Base-by-base conservation (phyloP, 2,888 invertebrate species). In the Nemotelus pantherinus region DNA sequence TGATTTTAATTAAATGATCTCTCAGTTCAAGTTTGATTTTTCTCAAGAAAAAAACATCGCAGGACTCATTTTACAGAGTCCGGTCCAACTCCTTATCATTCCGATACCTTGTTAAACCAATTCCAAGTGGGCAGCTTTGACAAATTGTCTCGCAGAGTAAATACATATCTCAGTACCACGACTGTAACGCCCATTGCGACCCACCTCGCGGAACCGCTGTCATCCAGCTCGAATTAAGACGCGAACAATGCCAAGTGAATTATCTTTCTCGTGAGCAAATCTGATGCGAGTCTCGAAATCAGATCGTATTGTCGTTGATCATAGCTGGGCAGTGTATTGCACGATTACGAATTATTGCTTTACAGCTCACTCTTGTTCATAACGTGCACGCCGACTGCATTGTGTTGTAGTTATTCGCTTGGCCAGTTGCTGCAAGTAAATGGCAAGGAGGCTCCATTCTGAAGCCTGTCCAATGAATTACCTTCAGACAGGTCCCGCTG, bases 321-420 rank as follows among this genome's bases (percentile, higher is more conserved):
- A 67, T 67, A 39, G 50, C 67, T 47, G 67, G 50, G 74, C 41
- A 44, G 74, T 74, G 60, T 43, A 74, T 63, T 48, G 63, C 71
- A 74, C 74, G 74, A 63, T 74, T 74, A 60, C 48, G 63, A 74
- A 60, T 74, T 74, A 74, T 57, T 74, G 39, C 74, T 48, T 53
- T 70, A 53, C 70, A 53, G 50, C 53, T 53, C 55, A 55, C 55
- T 70, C 7, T 7, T 6, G 55, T 55, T 9, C 3, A n/a, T 41
- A 50, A 70, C 43, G 39, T 41, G 43, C 7, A 4, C 43, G 70
- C n/a, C 55, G 10, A 41, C 5, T 63, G 6, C 53, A 7, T 10
- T 10, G 10, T 53, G 10, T 10, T 9, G 53, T 53, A 53, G 39
- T 63, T 63, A 70, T 55, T 68, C 53, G 3, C n/a, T 60, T 60